Evolutionary conservation across 2,888 invertebrate species (phyloP), one percentile per base, ranked within the genome.

Genomic region (Hypolimnas misippus): DNA sequence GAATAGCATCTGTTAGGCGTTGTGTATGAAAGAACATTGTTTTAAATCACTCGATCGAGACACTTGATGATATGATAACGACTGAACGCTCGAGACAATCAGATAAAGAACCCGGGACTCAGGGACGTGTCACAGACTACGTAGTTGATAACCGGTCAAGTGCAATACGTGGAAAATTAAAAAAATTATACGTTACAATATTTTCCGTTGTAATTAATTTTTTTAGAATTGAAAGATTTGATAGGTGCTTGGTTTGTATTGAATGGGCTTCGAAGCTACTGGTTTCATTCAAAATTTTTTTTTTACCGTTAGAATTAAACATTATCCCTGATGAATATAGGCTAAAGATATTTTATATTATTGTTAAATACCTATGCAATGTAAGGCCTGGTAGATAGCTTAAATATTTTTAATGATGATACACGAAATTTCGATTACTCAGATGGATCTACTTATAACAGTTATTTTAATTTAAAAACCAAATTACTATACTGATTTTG

Each of bases 61-160:
- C 42, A 44, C 51, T n/a, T n/a, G n/a, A n/a, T n/a, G n/a, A n/a
- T n/a, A n/a, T 14, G 46, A 52, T 56, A 58, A 58, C 51, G 44
- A 56, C 35, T 38, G 25, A 40, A 55, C 38, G 58, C 63, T 59
- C 19, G 62, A 59, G 59, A 62, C 55, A 31, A 55, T 62, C 62
- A 49, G 65, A 65, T 65, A 65, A 58, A 62, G 55, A 46, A 42
- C 50, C 54, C n/a, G n/a, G n/a, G n/a, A n/a, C n/a, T n/a, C n/a
- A n/a, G n/a, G n/a, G n/a, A n/a, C n/a, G n/a, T n/a, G 58, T 53
- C 62, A 63, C 50, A 58, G 63, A 60, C 56, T 14, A 46, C 21
- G 12, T 14, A 53, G 10, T 6, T 35, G 51, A 62, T 61, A 61
- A 54, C 12, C 38, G 49, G 53, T 64, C 67, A 65, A 62, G 63